Conservation (phyloP, 2,113 vertebrate species). For the Salvator merianae region DNA sequence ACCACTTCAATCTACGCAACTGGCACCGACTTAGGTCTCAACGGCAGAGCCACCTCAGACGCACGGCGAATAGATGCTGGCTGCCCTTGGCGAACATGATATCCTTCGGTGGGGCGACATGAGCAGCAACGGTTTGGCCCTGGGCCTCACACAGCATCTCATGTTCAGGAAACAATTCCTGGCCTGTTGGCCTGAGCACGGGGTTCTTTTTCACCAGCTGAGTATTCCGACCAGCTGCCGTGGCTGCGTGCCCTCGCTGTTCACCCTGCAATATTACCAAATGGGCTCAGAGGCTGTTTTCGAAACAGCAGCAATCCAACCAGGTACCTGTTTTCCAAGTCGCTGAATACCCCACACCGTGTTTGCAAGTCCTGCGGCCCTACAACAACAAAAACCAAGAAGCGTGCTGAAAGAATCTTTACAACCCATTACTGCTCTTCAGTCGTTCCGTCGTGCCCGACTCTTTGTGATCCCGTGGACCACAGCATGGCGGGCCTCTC, state of each 20-base stretch:
- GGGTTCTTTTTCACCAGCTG: constrained; percentile 11
- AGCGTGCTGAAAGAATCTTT: no score
- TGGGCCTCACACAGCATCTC: background rate
- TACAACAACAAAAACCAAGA: no score
- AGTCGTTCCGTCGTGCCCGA: no score
- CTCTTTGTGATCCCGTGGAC: no score
- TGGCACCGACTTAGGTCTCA: background rate
- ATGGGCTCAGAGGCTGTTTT: background rate
- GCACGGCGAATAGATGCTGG: no score
- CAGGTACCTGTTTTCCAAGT: no score
- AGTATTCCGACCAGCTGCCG: constrained; percentile 7
- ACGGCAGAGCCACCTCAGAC: background rate
- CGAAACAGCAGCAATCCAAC: background rate
- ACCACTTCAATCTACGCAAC: background rate
- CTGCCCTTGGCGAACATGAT: background rate
- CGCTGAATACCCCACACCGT: no score
- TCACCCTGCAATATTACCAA: background rate
- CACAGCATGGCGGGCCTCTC: no score
- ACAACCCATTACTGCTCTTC: no score
- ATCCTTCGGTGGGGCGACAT: background rate
- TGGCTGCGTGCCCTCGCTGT: background rate
- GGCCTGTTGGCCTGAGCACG: background rate
- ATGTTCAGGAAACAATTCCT: constrained; percentile 25
- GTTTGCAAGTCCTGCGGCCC: no score
- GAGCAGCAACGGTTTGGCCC: background rate